Conservation (phyloP, 2,888 invertebrate species). For the Cylindroiulus punctatus region DNA sequence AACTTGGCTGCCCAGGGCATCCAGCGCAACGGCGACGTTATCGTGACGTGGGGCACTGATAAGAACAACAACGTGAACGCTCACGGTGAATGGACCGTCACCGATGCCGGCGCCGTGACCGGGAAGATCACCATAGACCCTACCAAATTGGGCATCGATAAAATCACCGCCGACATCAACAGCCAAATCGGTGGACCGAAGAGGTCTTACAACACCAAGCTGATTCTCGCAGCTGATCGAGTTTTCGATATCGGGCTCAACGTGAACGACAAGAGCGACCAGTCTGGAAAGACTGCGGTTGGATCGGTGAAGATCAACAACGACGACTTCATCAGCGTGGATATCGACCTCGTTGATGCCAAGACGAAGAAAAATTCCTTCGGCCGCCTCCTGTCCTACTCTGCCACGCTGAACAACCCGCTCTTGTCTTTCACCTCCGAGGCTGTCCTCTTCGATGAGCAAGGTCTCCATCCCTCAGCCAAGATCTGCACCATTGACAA, state of each 20-base stretch:
- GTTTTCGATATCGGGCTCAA: slow-evolving; percentile 11
- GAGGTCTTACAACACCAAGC: slow-evolving; percentile 35
- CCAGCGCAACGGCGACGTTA: neutral
- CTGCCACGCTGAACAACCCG: slow-evolving; percentile 28
- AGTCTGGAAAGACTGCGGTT: slow-evolving; percentile 30
- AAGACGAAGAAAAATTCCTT: slow-evolving; percentile 38
- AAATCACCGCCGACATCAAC: neutral
- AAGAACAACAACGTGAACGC: neutral
- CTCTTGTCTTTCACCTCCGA: slow-evolving; percentile 42
- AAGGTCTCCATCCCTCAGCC: slow-evolving; percentile 52
- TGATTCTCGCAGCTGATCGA: neutral
- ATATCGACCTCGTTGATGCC: slow-evolving; percentile 32
- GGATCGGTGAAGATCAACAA: slow-evolving; percentile 22
- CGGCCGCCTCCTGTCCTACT: slow-evolving; percentile 44
- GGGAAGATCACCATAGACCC: slow-evolving; percentile 29
- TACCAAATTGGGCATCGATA: neutral
- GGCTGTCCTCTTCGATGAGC: slow-evolving; percentile 21
- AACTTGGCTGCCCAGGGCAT: neutral
- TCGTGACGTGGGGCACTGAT: neutral
- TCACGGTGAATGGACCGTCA: slow-evolving; percentile 36
- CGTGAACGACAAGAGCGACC: slow-evolving; percentile 49
- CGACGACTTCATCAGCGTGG: slow-evolving; percentile 44
- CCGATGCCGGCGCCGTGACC: neutral
- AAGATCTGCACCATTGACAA: slow-evolving; percentile 51
- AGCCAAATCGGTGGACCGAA: slow-evolving; percentile 51